Conservation (phyloP, 2,888 invertebrate genomes). For the Bombylius major region DNA sequence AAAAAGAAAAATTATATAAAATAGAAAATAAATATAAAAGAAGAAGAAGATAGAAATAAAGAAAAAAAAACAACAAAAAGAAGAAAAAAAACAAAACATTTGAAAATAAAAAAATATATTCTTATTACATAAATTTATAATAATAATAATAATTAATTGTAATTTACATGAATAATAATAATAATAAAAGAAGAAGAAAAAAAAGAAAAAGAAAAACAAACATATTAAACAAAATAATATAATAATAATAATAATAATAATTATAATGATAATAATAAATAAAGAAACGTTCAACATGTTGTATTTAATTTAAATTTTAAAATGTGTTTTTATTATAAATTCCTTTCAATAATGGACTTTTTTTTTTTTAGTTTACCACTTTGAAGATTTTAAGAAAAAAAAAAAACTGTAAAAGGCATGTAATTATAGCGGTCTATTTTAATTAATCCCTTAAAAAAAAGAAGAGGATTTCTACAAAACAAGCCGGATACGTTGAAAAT, state of each 20-base stretch:
- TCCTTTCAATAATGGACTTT: too few relatives aligned
- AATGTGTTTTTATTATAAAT: background rate
- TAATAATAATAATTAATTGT: slow-evolving; percentile 3
- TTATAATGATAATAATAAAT: background rate
- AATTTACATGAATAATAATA: slow-evolving; percentile 9
- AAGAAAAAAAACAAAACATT: background rate
- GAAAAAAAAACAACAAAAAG: too few relatives aligned
- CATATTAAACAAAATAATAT: slow-evolving; percentile 8
- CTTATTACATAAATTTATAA: slow-evolving; percentile 9
- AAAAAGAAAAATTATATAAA: background rate
- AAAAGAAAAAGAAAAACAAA: slow-evolving; percentile 7
- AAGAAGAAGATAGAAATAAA: background rate
- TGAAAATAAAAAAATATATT: slow-evolving; percentile 9
- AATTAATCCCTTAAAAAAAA: too few relatives aligned
- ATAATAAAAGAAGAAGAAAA: background rate
- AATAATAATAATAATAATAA: background rate
- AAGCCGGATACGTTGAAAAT: too few relatives aligned
- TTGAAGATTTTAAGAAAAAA: too few relatives aligned
- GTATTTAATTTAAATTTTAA: slow-evolving; percentile 8
- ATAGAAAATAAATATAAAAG: background rate
- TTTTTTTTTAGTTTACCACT: too few relatives aligned
- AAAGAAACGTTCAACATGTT: slow-evolving; percentile 13
- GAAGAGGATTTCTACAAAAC: too few relatives aligned
- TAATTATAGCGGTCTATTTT: too few relatives aligned
- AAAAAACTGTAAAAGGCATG: too few relatives aligned